Evolutionary conservation across 2,888 invertebrate genomes (phyloP).

Genomic region (Oligia fasciuncula): DNA sequence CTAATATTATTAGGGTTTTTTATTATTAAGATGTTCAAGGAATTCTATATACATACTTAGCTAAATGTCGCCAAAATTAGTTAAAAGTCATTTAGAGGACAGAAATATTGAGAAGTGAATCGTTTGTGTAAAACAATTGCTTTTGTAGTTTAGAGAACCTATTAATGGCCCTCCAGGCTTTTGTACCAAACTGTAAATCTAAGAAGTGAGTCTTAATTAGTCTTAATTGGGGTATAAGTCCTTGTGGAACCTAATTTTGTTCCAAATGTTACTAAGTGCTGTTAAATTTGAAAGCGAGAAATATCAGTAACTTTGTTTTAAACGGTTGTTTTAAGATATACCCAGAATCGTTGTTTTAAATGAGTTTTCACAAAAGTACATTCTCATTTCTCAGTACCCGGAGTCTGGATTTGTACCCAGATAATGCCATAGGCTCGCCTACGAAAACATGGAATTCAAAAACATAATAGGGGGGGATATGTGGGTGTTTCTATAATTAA

Average conservation of each 20-base stretch:
- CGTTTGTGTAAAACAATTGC: background rate
- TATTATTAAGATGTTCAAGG: background rate
- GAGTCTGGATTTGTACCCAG: too few relatives aligned
- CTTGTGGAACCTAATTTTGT: background rate
- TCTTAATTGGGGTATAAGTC: slow-evolving; percentile 6
- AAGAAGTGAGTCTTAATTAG: slow-evolving; percentile 19
- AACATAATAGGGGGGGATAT: too few relatives aligned
- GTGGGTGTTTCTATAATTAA: too few relatives aligned
- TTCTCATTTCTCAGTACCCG: too few relatives aligned
- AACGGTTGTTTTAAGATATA: background rate
- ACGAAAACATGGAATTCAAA: too few relatives aligned
- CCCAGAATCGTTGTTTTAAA: background rate
- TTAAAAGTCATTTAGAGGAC: background rate
- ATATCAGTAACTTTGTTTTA: background rate
- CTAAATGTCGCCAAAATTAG: background rate
- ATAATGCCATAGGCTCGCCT: too few relatives aligned
- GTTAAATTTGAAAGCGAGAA: background rate
- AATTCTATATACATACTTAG: background rate
- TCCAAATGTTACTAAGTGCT: background rate
- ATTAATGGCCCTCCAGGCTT: background rate
- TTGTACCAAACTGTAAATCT: slow-evolving; percentile 20
- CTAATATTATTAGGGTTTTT: background rate
- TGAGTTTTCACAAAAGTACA: background rate
- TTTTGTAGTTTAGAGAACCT: background rate
- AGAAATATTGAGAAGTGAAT: background rate